Base-by-base conservation (phyloP, 2,888 invertebrate genomes). In the Synanthedon andrenaeformis region DNA sequence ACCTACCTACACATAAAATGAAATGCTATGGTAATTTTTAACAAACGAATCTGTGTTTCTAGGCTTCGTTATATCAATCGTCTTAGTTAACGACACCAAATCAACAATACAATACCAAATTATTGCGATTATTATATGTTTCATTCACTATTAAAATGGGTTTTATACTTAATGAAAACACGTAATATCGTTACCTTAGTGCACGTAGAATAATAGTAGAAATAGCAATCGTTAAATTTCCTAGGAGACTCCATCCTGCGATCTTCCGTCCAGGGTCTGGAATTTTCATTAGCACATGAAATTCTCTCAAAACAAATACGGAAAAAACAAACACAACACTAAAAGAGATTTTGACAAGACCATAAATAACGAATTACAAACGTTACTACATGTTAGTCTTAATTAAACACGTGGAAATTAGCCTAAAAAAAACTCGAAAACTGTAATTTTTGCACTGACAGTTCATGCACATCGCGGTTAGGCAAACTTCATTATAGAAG, bases 161-260 rank as follows among this genome's bases (percentile, higher is more conserved):
- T 35, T 35, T 35, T 10, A 8, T 35, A 8, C 35, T 35, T 35
- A 35, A 35, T 35, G 2, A 35, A 23, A 35, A 35, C 35, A 35
- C 10, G 2, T 35, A 35, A 35, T 35, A 35, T 35, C 8, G 8
- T 84, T 85, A 95, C 95, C 92, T 95, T 95, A 60, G 91, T 91
- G 78, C 95, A 96, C 59, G 93, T 93, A 55, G 95, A 95, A 76
- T 95, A 95, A 77, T 94, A 96, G 82, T 92, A 96, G 88, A 95
- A 96, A 82, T 95, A 95, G 82, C 95, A 96, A 80, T 95, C 95
- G 80, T 94, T 92, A 78, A 93, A 92, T 87, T 92, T 93, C 70
- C 91, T 89, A 66, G 91, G 91, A 66, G 91, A 91, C 83, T 92
- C 92, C 91, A 93, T 91, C 72, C 76, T 79, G 74, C 70, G 65